Base-by-base conservation (phyloP, 1,140 invertebrate genomes). In the Plectrocnemia conspersa region DNA sequence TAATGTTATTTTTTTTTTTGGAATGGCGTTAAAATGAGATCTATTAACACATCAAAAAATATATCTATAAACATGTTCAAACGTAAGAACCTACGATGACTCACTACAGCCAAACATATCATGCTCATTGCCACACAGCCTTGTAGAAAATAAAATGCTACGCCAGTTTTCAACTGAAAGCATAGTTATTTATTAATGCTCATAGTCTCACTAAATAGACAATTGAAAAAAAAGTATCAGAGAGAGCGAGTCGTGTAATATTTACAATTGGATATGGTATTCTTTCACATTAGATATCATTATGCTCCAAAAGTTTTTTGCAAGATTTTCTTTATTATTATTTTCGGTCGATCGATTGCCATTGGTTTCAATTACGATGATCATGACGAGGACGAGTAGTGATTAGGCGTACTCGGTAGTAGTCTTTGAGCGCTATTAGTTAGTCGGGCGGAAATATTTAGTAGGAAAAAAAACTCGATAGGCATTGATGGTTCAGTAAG, bases 81-180 rank as follows among this genome's bases (percentile, higher is more conserved):
- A 61, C 59, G 59, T 61, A 61, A 61, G 59, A 61, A 61, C 59
- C 59, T 61, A 61, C 59, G 59, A 61, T 61, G 59, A 61, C 59
- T 61, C 59, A 61, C 59, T 61, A 54, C 59, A 61, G 52, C 59
- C 59, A 57, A 61, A 61, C 59, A 54, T 57, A 57, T 59, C 56
- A 58, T 58, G 56, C 56, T 59, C 59, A 52, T 62, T 52, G 59
- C 59, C 59, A 61, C 59, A 61, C 60, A 62, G 60, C 60, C 60
- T 62, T 62, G 60, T 62, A 58, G 56, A 49, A n/a, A 47, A 40
- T 58, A 41, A 40, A 54, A 55, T 50, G 55, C 59, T 54, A 56
- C 53, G 58, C 58, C 48, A 59, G 19, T 44, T 53, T 47, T 29
- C n/a, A 47, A 53, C 24, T 11, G 49, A 47, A 18, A 57, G 56